Base-by-base conservation (phyloP, 2,797 vertebrate genomes). In the Argyrosomus regius region DNA sequence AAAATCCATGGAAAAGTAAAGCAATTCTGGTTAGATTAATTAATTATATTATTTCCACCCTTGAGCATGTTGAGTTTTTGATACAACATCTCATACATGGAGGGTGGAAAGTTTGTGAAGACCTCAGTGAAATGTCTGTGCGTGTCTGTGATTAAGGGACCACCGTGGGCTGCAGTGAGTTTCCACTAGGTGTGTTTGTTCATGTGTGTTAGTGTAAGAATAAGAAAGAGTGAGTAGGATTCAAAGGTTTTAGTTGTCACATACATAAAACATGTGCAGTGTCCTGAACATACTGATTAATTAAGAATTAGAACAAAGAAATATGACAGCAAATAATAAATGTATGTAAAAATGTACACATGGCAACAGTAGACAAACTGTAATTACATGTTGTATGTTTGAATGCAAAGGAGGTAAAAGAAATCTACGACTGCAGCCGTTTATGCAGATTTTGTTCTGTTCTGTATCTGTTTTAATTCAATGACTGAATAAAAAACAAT, bases 41-140 rank as follows among this genome's bases (percentile, higher is more conserved):
- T 53, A 56, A 53, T 54, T 18, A n/a, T 35, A 18, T 74, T 74
- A 52, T 62, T 72, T 75, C 16, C 31, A 46, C 18, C 54, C 52
- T 53, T 20, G 26, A 62, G 10, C 46, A 17, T 18, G 22, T 8
- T n/a, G 22, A 72, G 22, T 41, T 75, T 83, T 63, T 16, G 35
- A 71, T 75, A 43, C 5, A 58, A 64, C 22, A 28, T 68, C 22
- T 72, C 53, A 57, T 12, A 56, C 45, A 14, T 35, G 59, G 46
- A 50, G 18, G 67, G 50, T 71, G 22, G 26, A 56, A 73, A 56
- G 14, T 52, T 64, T 66, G 60, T 35, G 41, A 59, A 56, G 67
- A 71, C 5, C 4, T 80, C 28, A 20, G 17, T 54, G 39, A 60
- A 65, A 52, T 54, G 22, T 26, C 9, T 69, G 20, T 20, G 39